A percentile compares a stretch with the other conserved stretches of the same genome.
phyloP scores from a whole-genome alignment of 2,888 invertebrate species.

The Tetropium fuscum region DNA sequence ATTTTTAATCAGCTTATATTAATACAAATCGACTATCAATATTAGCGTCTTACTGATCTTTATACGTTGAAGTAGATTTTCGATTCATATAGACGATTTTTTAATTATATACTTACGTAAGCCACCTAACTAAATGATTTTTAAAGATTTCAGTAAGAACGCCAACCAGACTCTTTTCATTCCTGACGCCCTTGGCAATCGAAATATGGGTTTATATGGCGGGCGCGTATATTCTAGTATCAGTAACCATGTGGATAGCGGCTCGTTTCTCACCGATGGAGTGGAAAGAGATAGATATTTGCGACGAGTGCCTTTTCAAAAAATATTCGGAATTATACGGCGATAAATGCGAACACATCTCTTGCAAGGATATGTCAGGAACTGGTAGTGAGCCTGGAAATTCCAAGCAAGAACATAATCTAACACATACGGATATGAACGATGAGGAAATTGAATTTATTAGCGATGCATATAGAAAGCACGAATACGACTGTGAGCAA shows the following conservation, averaged over 20 bases:
- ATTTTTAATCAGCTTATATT: no score
- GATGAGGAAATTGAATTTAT: constrained; percentile 24
- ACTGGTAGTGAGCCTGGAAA: constrained; percentile 51
- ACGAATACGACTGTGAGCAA: constrained; percentile 48
- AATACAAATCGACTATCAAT: no score
- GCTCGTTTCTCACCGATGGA: constrained; percentile 88
- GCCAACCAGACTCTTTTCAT: constrained; percentile 82
- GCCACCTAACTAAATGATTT: no score
- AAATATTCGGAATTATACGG: constrained; percentile 52
- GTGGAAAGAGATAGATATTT: constrained; percentile 75
- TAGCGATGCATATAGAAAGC: constrained; percentile 52
- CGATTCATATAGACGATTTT: no score
- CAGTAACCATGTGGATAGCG: constrained; percentile 85
- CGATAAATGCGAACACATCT: constrained; percentile 55
- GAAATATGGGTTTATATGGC: constrained; percentile 88
- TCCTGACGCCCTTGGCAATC: constrained; percentile 85
- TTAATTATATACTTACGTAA: no score
- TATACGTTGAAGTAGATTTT: no score
- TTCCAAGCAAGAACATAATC: not conserved
- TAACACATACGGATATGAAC: constrained; percentile 9
- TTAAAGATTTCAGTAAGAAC: constrained; percentile 45
- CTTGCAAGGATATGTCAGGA: constrained; percentile 51
- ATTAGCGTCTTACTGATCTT: no score
- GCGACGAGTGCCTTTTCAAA: constrained; percentile 68
- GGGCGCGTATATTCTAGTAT: constrained; percentile 83